These are phyloP conservation scores for Micromys minutus DNA, from an alignment of 2,113 vertebrate genomes.

Conservation along the genomic window DNA sequence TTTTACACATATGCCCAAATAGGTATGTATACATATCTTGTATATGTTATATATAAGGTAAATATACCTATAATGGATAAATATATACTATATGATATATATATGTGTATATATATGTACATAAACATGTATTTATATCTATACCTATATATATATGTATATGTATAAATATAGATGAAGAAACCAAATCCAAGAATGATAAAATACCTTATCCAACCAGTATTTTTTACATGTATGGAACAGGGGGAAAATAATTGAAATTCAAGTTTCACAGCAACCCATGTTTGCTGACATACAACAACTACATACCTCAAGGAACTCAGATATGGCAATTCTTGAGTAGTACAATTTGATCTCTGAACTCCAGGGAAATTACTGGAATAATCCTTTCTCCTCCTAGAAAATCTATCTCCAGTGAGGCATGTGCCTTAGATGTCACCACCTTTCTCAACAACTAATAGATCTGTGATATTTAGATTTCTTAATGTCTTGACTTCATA, in stretches of 20 bases:
- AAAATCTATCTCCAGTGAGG: background rate
- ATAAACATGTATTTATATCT: no score
- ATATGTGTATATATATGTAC: background rate
- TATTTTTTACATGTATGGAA: background rate
- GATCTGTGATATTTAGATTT: background rate
- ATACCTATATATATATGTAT: background rate
- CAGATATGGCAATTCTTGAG: background rate
- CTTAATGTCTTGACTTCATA: background rate
- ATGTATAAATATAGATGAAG: background rate
- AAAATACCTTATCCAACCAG: background rate
- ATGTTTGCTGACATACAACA: background rate
- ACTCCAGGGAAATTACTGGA: background rate
- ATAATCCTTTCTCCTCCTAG: background rate
- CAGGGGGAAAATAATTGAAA: conserved; percentile 34
- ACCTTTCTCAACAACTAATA: background rate
- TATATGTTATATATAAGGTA: background rate
- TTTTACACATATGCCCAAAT: background rate
- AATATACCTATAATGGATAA: background rate
- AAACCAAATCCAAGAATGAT: background rate
- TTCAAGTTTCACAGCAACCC: background rate
- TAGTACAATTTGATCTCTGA: background rate
- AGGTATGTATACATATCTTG: background rate
- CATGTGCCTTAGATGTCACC: background rate
- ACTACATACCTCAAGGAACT: background rate
- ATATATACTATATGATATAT: background rate